Evolutionary conservation across 1,140 invertebrate species (phyloP).

Genomic region (Drosophila setifemur): DNA sequence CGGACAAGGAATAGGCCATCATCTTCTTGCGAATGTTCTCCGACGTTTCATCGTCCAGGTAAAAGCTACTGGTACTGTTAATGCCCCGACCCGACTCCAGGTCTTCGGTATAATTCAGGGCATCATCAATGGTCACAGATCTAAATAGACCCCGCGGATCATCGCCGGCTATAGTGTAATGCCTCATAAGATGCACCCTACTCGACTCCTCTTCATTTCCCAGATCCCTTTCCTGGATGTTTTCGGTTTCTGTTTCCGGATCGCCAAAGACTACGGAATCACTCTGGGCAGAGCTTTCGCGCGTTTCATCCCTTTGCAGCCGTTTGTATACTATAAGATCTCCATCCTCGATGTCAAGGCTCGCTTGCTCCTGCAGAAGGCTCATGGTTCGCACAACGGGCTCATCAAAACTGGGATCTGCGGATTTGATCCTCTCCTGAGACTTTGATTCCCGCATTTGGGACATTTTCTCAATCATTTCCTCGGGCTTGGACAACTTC

Average conservation of each 20-base stretch:
- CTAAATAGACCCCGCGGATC: conserved; percentile 55
- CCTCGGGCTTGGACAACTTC: conserved; percentile 53
- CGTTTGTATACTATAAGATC: conserved; percentile 59
- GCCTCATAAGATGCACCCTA: conserved; percentile 43
- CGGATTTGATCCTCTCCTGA: conserved; percentile 9
- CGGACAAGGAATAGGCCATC: conserved; percentile 75
- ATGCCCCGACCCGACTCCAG: conserved; percentile 4
- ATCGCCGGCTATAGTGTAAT: conserved; percentile 70
- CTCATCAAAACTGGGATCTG: conserved; percentile 47
- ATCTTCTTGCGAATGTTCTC: conserved; percentile 79
- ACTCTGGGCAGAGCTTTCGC: conserved; percentile 69
- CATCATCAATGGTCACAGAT: conserved; percentile 56
- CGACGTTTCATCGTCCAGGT: conserved; percentile 68
- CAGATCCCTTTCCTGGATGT: background rate
- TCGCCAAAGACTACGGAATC: conserved; percentile 61
- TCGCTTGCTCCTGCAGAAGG: conserved; percentile 49
- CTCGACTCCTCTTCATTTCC: conserved; percentile 29
- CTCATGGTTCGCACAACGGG: conserved; percentile 45
- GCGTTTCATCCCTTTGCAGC: conserved; percentile 52
- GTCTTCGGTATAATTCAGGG: conserved; percentile 31
- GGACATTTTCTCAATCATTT: conserved; percentile 65
- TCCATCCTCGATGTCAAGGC: conserved; percentile 55
- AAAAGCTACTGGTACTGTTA: conserved; percentile 51
- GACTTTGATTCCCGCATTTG: conserved; percentile 40
- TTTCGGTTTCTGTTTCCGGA: conserved; percentile 15